These are phyloP conservation scores for Archocentrus centrarchus DNA, from an alignment of 2,113 vertebrate species.

Conservation along the genomic window DNA sequence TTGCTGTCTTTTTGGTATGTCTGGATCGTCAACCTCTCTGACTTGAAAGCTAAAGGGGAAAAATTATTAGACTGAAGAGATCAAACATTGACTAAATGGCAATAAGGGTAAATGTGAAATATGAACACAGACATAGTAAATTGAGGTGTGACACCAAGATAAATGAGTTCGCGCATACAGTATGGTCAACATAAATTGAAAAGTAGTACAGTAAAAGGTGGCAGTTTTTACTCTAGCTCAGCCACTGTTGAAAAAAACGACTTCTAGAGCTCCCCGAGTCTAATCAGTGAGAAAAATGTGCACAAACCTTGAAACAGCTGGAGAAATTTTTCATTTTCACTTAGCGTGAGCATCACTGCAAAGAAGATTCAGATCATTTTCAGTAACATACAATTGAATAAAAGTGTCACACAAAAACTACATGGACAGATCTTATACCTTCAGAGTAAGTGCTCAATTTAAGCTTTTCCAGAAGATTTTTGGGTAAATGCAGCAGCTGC, in stretches of 20 bases:
- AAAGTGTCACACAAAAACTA: background rate
- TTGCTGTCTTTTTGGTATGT: slow-evolving; percentile 37
- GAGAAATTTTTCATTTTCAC: slow-evolving; percentile 37
- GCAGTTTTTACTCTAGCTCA: background rate
- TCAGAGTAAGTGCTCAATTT: slow-evolving; percentile 4
- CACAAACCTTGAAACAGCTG: slow-evolving; percentile 53
- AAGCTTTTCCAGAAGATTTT: background rate
- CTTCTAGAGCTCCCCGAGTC: background rate
- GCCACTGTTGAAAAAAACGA: background rate
- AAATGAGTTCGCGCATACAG: background rate
- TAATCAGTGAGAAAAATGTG: background rate
- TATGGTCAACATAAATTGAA: background rate
- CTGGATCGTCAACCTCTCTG: slow-evolving; percentile 29
- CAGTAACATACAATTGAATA: background rate
- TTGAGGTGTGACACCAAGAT: background rate
- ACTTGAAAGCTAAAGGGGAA: slow-evolving; percentile 9
- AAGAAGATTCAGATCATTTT: background rate
- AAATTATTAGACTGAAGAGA: background rate
- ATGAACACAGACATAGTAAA: background rate
- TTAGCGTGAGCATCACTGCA: slow-evolving; percentile 49
- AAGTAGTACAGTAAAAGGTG: background rate
- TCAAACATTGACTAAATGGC: background rate
- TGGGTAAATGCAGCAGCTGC: slow-evolving; percentile 64
- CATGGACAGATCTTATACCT: slow-evolving; percentile 39
- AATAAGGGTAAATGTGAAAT: background rate